Evolutionary conservation across 2,113 vertebrate genomes (phyloP), one percentile per base, ranked within the genome.

Genomic region (Colaptes auratus): DNA sequence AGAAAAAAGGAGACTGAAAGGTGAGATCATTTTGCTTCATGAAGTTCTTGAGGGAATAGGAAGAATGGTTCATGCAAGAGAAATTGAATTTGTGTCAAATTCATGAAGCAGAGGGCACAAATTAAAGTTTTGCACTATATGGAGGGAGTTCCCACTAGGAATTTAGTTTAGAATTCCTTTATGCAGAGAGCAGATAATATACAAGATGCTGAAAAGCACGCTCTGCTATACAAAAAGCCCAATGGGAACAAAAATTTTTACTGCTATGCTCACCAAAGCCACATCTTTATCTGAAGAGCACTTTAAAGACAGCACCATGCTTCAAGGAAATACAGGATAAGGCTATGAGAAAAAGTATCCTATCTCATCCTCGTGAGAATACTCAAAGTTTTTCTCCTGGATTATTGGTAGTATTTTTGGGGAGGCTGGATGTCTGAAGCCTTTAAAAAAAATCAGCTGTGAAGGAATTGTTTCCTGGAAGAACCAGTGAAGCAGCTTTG

Each of bases 321-420:
- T 95, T 95, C 56, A 48, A 42, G 61, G 77, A 58, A 86, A 74
- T 72, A 64, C 83, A 82, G 71, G 73, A 96, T 89, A 88, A 66
- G 58, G 30, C 69, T 89, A 25, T 97, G 94, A 93, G 88, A 84
- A 84, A 95, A 93, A 92, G 95, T 86, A 97, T 88, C 91, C 44
- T 46, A 27, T 55, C 65, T 75, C 66, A 86, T 73, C 42, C 94
- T 90, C 77, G 0, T 72, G 88, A 91, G 95, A 90, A 93, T 94
- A 77, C 74, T 95, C 91, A 12, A 31, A 89, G 36, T 74, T 53
- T 88, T 96, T 95, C 82, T 93, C 31, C 52, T 74, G 78, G 86
- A 80, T 93, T 96, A 94, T 70, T 90, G 90, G 95, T 86, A 96
- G 15, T 55, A 52, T 88, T 95, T 96, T 94, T 0, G 0, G 77